These are phyloP conservation scores for Rugalucina vietnamica DNA, from an alignment of 2,888 invertebrate species.

Conservation along the genomic window DNA sequence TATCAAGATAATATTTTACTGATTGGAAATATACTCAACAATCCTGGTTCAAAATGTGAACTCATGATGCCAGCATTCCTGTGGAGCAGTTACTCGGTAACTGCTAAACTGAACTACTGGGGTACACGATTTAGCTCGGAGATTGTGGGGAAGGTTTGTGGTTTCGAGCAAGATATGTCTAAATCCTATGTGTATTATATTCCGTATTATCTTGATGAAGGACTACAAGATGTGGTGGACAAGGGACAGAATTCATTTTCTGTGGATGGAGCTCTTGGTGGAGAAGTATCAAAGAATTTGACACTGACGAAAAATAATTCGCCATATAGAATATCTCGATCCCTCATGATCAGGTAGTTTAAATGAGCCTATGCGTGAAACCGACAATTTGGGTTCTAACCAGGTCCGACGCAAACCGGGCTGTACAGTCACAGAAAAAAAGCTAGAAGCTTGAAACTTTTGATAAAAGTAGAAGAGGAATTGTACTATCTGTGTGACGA, in stretches of 20 bases:
- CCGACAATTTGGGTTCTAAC: too few species aligned
- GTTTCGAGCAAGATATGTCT: constrained; percentile 47
- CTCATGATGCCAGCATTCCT: neutral
- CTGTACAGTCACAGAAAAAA: too few species aligned
- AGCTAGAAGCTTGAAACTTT: too few species aligned
- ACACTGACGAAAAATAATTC: neutral
- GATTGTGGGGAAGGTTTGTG: constrained; percentile 36
- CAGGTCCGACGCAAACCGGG: too few species aligned
- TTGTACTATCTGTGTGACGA: too few species aligned
- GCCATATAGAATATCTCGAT: neutral
- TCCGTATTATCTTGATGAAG: constrained; percentile 32
- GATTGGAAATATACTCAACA: constrained; percentile 5
- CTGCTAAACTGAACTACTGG: constrained; percentile 43
- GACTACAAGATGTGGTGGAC: neutral
- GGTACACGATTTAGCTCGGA: neutral
- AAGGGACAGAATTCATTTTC: neutral
- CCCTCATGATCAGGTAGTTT: neutral
- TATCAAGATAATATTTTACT: neutral
- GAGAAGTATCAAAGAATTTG: neutral
- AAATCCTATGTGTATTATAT: constrained; percentile 27
- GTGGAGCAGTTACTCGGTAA: neutral
- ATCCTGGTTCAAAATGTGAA: constrained; percentile 1
- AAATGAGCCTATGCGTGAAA: too few species aligned
- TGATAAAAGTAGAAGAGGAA: too few species aligned
- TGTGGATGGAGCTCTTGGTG: neutral